Percentiles rank a stretch among this genome's conserved stretches.
phyloP scores from a whole-genome alignment of 2,113 vertebrate species.

The Sakesphorus luctuosus region DNA sequence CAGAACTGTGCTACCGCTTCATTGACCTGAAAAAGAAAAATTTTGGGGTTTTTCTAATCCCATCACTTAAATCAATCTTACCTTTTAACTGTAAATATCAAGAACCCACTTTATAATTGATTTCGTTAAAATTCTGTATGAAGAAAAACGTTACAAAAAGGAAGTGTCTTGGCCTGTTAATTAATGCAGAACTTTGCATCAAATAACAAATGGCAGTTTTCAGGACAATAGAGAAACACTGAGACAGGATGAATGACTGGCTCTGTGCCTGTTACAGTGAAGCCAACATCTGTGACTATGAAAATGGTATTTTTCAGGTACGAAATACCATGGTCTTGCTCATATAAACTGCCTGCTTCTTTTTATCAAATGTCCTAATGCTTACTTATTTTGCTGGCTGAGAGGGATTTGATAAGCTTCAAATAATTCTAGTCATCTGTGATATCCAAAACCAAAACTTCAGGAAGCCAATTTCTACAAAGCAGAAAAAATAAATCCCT shows the following conservation, averaged over 20 bases:
- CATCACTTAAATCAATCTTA: not conserved
- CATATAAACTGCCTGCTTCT: not conserved
- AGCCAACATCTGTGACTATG: not conserved
- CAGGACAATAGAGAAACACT: not conserved
- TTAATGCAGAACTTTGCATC: not conserved
- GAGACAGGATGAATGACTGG: not conserved
- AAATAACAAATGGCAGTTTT: not conserved
- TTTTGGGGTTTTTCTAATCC: not conserved
- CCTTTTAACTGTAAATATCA: not conserved
- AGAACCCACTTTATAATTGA: not conserved
- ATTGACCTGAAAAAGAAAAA: not conserved
- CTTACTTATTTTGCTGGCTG: constrained; percentile 12
- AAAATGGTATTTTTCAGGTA: not conserved
- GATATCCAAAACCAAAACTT: constrained; percentile 35
- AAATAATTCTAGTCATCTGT: constrained; percentile 25
- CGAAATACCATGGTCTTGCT: not conserved
- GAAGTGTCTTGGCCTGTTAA: not conserved
- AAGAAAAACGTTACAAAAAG: not conserved
- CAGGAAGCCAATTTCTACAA: constrained; percentile 19
- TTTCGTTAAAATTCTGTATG: not conserved
- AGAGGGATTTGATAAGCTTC: constrained; percentile 33
- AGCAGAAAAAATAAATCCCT: constrained; percentile 12
- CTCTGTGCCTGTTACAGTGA: not conserved
- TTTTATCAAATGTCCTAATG: not conserved
- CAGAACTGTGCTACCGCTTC: not conserved